These are phyloP conservation scores for Alsophila aescularia DNA, from an alignment of 2,888 invertebrate species.

Conservation along the genomic window DNA sequence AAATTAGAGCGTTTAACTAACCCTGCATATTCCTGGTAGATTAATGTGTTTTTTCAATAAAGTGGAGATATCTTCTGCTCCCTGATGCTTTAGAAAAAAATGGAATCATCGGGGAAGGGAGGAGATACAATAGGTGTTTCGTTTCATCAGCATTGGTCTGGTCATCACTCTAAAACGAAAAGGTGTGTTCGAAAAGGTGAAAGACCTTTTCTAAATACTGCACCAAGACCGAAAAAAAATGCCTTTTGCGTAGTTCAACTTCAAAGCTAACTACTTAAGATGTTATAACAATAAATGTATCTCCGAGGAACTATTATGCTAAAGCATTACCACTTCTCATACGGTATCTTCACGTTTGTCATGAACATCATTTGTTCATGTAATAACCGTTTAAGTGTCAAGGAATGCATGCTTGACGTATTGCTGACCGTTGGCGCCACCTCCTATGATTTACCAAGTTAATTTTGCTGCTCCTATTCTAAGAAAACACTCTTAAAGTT, in stretches of 20 bases:
- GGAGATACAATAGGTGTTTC: not conserved
- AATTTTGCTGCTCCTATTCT: conserved; percentile 28
- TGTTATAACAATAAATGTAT: conserved; percentile 28
- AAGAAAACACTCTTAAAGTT: conserved; percentile 26
- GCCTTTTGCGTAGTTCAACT: not conserved
- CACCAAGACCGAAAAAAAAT: conserved; percentile 7
- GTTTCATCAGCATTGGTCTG: not conserved
- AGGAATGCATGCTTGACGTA: conserved; percentile 57
- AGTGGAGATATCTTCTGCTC: too few relatives aligned
- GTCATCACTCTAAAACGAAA: not conserved
- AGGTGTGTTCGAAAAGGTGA: too few relatives aligned
- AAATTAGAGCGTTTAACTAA: too few relatives aligned
- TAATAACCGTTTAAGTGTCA: conserved; percentile 52
- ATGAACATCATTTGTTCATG: conserved; percentile 51
- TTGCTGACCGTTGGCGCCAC: conserved; percentile 69
- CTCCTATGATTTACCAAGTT: conserved; percentile 49
- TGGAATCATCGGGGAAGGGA: too few relatives aligned
- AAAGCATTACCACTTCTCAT: conserved; percentile 35
- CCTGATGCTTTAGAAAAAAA: too few relatives aligned
- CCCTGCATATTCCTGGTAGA: too few relatives aligned
- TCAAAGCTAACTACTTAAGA: conserved; percentile 21
- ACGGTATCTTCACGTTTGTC: conserved; percentile 38
- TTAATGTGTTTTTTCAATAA: too few relatives aligned
- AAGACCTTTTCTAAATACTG: not conserved
- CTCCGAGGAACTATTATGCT: conserved; percentile 23